A percentile compares a stretch with the other conserved stretches of the same genome.
Conservation (phyloP, 2,888 invertebrate genomes). For the Anarsia innoxiella region DNA sequence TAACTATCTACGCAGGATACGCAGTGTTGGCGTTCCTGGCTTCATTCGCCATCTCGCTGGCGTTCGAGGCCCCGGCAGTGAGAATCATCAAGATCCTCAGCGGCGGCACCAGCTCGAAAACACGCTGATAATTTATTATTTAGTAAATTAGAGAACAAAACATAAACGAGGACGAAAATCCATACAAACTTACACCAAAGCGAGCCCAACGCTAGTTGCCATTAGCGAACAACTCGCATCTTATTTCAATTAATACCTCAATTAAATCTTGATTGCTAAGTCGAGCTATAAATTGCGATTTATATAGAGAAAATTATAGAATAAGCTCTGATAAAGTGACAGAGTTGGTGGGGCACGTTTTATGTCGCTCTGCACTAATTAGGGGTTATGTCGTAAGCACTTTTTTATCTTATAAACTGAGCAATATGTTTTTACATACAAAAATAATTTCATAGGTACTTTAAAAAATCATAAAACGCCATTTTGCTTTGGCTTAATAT, state of each 20-base stretch:
- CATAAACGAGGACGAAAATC: not conserved
- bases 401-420: no score
- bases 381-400: no score
- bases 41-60: slow-evolving; percentile 84
- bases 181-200: not conserved
- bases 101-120: slow-evolving; percentile 31
- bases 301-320: no score
- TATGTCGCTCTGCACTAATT: no score
- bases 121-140: not conserved
- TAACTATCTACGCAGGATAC: slow-evolving; percentile 82
- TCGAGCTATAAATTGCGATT: not conserved
- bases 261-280: slow-evolving; percentile 5
- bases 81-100: slow-evolving; percentile 82
- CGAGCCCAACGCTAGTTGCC: slow-evolving; percentile 6
- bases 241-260: slow-evolving; percentile 10
- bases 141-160: not conserved
- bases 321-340: no score
- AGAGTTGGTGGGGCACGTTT: no score
- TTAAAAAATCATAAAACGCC: no score
- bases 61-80: slow-evolving; percentile 88
- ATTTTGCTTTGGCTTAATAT: no score
- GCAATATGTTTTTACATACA: no score
- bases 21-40: slow-evolving; percentile 84
- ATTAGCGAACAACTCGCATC: slow-evolving; percentile 7
- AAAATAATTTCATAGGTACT: no score